phyloP scores from a whole-genome alignment of 1,140 invertebrate genomes.

The Meloidogyne chitwoodi region DNA sequence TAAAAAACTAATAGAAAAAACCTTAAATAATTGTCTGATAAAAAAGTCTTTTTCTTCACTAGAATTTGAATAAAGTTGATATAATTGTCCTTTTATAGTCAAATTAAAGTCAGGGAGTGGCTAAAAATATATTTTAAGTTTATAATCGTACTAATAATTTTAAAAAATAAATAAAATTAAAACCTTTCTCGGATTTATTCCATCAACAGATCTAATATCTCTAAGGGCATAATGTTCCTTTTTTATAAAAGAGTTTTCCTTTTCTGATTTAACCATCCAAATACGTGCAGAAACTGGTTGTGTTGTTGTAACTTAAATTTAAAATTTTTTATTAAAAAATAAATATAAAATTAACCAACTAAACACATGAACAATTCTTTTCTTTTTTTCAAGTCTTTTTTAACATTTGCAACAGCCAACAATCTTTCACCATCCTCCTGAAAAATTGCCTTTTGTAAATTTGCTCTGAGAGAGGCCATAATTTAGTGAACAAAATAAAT shows the following conservation, averaged over 20 bases:
- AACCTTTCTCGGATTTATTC: constrained; percentile 41
- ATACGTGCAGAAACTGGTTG: constrained; percentile 40
- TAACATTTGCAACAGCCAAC: constrained; percentile 60
- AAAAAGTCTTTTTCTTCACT: constrained; percentile 72
- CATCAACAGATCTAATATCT: constrained; percentile 41
- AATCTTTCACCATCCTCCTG: constrained; percentile 62
- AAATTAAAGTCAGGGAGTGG: constrained; percentile 79
- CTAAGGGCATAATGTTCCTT: constrained; percentile 37
- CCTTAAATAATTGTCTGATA: constrained; percentile 65
- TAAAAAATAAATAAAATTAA: not conserved
- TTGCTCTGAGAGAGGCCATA: constrained; percentile 49
- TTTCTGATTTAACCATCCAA: constrained; percentile 37
- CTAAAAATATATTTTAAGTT: constrained; percentile 54
- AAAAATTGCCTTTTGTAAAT: constrained; percentile 61
- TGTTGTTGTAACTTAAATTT: constrained; percentile 34
- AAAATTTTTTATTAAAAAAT: constrained; percentile 5
- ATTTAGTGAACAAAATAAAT: not conserved
- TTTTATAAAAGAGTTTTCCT: constrained; percentile 38
- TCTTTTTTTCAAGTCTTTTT: constrained; percentile 59
- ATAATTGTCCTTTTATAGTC: constrained; percentile 75
- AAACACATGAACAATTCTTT: constrained; percentile 60
- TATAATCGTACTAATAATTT: too few relatives aligned
- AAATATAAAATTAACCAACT: constrained; percentile 58
- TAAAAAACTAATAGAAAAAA: constrained; percentile 5
- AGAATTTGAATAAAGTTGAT: constrained; percentile 77